phyloP scores from a whole-genome alignment of 2,113 vertebrate genomes.

The Paramormyrops kingsleyae region DNA sequence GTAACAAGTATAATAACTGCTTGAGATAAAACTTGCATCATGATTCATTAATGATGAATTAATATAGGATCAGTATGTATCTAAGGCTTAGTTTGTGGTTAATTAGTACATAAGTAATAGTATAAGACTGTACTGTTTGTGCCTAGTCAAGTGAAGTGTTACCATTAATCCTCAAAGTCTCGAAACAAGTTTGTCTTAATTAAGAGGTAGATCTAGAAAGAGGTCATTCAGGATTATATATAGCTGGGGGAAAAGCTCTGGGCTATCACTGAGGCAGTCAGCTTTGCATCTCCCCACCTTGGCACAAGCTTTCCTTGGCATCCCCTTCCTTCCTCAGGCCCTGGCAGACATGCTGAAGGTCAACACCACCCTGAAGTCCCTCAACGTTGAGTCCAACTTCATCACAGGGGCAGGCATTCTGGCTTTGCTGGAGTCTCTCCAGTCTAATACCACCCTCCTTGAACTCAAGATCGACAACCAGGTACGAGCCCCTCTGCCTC shows the following conservation, averaged over 20 bases:
- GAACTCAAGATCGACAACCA: conserved; percentile 98
- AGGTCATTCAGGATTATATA: neutral
- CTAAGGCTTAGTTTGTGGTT: neutral
- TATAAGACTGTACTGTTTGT: neutral
- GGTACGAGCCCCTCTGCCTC: conserved; percentile 50
- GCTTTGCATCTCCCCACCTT: neutral
- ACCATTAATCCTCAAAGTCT: neutral
- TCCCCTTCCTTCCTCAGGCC: conserved; percentile 61
- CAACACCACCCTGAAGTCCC: conserved; percentile 78
- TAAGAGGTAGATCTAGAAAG: neutral
- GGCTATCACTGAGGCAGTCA: neutral
- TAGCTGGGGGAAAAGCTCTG: neutral
- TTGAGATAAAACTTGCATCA: neutral
- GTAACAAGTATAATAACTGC: neutral
- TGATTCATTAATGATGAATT: neutral
- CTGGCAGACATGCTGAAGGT: conserved; percentile 90
- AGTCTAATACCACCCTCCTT: conserved; percentile 75
- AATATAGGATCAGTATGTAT: neutral
- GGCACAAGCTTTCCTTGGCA: neutral
- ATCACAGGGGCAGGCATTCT: conserved; percentile 86
- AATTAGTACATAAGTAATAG: neutral
- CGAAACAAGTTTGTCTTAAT: neutral
- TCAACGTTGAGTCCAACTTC: conserved; percentile 98
- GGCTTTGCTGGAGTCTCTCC: conserved; percentile 74
- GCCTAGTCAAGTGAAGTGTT: neutral